A percentile compares a stretch with the other conserved stretches of the same genome.
phyloP scores from a whole-genome alignment of 2,888 invertebrate species.

The Ormyrus nitidulus region DNA sequence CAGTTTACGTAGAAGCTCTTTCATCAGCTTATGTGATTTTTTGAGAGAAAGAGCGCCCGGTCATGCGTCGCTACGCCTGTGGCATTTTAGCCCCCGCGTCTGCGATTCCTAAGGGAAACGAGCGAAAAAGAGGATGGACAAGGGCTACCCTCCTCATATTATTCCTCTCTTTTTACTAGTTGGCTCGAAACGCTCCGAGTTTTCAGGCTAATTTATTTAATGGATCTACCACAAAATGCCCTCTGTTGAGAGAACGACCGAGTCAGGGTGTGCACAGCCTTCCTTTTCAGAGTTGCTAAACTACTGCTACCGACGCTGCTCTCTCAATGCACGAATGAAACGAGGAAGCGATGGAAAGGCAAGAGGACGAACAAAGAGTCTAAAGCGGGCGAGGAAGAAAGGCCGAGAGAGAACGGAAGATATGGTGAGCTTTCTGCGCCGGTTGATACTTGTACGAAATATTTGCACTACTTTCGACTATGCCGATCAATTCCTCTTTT shows the following conservation, averaged over 20 bases:
- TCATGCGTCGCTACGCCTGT: not conserved
- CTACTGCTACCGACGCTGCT: not conserved
- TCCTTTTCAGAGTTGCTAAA: constrained; percentile 36
- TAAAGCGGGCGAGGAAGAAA: not conserved
- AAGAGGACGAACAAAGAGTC: constrained; percentile 2
- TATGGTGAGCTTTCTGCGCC: not conserved
- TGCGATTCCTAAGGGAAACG: not conserved
- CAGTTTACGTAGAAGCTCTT: constrained; percentile 43
- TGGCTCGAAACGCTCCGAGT: not conserved
- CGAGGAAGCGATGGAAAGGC: not conserved
- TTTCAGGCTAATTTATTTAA: constrained; percentile 52
- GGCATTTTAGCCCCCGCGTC: constrained; percentile 8
- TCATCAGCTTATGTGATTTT: constrained; percentile 40
- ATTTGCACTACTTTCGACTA: constrained; percentile 31
- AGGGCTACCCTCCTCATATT: constrained; percentile 3
- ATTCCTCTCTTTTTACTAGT: not conserved
- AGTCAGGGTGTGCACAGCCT: not conserved
- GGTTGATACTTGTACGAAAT: constrained; percentile 36
- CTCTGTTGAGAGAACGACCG: not conserved
- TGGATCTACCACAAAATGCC: constrained; percentile 42
- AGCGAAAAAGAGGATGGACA: constrained; percentile 7
- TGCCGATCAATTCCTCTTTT: constrained; percentile 5
- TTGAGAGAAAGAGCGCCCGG: constrained; percentile 32
- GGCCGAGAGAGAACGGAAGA: not conserved
- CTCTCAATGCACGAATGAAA: not conserved